These are phyloP conservation scores for Crotophaga sulcirostris DNA, from an alignment of 2,113 vertebrate species.

Conservation along the genomic window DNA sequence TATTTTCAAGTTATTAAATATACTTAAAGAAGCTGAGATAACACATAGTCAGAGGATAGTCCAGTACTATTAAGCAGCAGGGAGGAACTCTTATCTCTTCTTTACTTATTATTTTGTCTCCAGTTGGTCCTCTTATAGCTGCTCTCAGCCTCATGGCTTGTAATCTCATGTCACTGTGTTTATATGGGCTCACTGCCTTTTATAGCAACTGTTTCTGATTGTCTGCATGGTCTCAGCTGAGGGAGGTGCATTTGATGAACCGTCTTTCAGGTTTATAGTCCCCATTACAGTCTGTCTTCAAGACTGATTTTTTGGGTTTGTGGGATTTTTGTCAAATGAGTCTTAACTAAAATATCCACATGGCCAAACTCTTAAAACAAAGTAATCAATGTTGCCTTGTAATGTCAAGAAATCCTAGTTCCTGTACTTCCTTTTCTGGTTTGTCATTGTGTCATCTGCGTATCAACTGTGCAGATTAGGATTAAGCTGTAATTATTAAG, in stretches of 20 bases:
- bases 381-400: background rate
- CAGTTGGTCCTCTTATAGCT: rapidly evolving
- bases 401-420: background rate
- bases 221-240: background rate
- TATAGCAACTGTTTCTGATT: background rate
- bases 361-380: background rate
- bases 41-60: background rate
- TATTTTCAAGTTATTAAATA: background rate
- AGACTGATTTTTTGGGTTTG: background rate
- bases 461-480: background rate
- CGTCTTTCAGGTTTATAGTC: background rate
- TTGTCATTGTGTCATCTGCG: background rate
- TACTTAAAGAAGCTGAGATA: background rate
- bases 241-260: background rate
- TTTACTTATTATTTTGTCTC: background rate
- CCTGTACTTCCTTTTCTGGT: background rate
- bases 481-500: background rate
- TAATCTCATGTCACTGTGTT: rapidly evolving
- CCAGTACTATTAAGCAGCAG: background rate
- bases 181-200: background rate
- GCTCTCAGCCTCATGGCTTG: background rate
- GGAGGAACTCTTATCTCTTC: rapidly evolving
- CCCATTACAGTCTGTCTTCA: rapidly evolving
- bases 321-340: background rate
- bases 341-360: background rate